Percentiles rank a stretch among this genome's conserved stretches.
These are phyloP conservation scores for Choristoneura fumiferana DNA, from an alignment of 1,140 invertebrate genomes.

Conservation along the genomic window DNA sequence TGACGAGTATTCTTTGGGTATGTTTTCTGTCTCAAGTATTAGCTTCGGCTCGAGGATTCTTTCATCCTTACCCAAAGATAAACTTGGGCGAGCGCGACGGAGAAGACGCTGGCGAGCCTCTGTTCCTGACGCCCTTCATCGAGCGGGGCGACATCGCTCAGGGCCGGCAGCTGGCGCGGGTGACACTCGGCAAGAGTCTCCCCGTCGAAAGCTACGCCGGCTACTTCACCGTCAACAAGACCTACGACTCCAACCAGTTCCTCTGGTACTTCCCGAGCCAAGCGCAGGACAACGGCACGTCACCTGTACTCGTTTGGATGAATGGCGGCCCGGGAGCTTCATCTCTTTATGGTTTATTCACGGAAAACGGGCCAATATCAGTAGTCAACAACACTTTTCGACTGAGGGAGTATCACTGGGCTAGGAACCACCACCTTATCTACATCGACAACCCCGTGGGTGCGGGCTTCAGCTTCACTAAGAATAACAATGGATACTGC, in stretches of 20 bases:
- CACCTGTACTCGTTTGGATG: slow-evolving; percentile 86
- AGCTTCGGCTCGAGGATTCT: background rate
- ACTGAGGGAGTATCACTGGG: slow-evolving; percentile 86
- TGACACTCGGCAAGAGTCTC: slow-evolving; percentile 58
- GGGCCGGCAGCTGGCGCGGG: slow-evolving; percentile 53
- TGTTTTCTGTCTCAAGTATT: background rate
- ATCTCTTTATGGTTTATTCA: slow-evolving; percentile 89
- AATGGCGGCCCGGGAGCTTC: slow-evolving; percentile 90
- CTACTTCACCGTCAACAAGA: slow-evolving; percentile 86
- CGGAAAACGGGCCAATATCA: slow-evolving; percentile 87
- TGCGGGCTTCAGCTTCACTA: no score
- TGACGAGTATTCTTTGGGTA: background rate
- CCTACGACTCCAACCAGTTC: no score
- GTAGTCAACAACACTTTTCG: slow-evolving; percentile 61
- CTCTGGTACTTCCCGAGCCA: slow-evolving; percentile 88
- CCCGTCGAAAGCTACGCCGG: slow-evolving; percentile 80
- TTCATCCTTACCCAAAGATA: background rate
- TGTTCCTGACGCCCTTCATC: slow-evolving; percentile 83
- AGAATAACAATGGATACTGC: no score
- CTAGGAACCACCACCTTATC: no score
- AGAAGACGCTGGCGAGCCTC: slow-evolving; percentile 80
- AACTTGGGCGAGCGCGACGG: background rate
- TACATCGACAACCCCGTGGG: no score
- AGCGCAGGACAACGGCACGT: slow-evolving; percentile 66
- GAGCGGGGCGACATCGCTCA: slow-evolving; percentile 77